These are phyloP conservation scores for Rhadina sibilatrix DNA, from an alignment of 2,113 vertebrate species.

Conservation along the genomic window DNA sequence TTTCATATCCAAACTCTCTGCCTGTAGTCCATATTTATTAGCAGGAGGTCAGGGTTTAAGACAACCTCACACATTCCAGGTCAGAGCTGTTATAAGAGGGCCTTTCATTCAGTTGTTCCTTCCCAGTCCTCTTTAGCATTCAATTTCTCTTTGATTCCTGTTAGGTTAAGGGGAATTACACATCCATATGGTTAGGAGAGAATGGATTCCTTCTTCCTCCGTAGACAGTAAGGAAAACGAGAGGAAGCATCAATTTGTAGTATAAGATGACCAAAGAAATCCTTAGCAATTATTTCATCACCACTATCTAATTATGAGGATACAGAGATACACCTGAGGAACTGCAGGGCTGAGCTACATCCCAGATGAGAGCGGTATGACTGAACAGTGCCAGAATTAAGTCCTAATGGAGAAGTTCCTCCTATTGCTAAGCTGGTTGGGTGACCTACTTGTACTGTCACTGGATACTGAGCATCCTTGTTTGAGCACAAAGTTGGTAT, in stretches of 20 bases:
- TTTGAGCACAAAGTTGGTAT: slow-evolving; percentile 4
- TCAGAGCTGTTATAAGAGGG: not conserved
- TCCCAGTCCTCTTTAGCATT: not conserved
- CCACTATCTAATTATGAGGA: not conserved
- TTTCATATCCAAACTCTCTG: not conserved
- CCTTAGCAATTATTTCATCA: slow-evolving; percentile 2
- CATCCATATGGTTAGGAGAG: not conserved
- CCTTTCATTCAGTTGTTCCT: not conserved
- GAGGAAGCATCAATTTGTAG: slow-evolving; percentile 21
- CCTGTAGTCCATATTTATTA: not conserved
- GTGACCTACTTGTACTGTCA: slow-evolving; percentile 3
- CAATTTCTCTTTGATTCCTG: not conserved
- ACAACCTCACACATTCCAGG: not conserved
- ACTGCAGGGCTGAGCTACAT: not conserved
- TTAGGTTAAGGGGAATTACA: not conserved
- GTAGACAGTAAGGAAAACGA: not conserved
- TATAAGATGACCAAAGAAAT: slow-evolving; percentile 15
- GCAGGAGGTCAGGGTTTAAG: not conserved
- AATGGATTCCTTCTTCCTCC: not conserved
- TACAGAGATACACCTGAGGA: not conserved
- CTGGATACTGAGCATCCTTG: not conserved
- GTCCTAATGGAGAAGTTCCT: not conserved
- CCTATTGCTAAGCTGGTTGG: not conserved
- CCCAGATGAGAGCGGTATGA: rapidly evolving
- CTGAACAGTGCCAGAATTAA: not conserved